A percentile compares a stretch with the other conserved stretches of the same genome.
These are phyloP conservation scores for Notothenia rossii DNA, from an alignment of 2,113 vertebrate genomes.

Conservation along the genomic window DNA sequence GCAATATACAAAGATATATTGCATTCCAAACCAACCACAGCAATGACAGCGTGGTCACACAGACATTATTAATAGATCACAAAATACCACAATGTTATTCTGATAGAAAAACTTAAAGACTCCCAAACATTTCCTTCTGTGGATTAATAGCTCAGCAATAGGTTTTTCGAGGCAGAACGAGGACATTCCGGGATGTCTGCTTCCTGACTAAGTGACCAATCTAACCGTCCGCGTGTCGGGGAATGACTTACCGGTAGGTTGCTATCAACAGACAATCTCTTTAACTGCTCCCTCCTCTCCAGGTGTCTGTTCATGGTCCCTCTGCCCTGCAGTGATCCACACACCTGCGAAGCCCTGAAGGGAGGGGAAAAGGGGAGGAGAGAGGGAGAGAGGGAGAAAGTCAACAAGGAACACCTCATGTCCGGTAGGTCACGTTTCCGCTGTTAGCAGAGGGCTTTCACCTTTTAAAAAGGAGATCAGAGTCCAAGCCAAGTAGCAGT, in stretches of 20 bases:
- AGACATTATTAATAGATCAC: neutral
- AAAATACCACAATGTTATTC: neutral
- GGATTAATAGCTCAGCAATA: neutral
- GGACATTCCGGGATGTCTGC: neutral
- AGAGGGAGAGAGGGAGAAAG: conserved; percentile 45
- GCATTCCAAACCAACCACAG: conserved; percentile 27
- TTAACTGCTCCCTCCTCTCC: conserved; percentile 85
- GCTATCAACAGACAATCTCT: conserved; percentile 88
- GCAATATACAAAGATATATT: neutral
- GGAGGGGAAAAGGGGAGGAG: conserved; percentile 32
- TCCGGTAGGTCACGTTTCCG: conserved; percentile 42
- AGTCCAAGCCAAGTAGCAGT: conserved; percentile 41
- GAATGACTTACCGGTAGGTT: conserved; percentile 87
- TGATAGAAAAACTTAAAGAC: neutral
- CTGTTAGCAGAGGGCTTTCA: conserved; percentile 31
- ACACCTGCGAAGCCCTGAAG: conserved; percentile 71
- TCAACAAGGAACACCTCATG: conserved; percentile 48
- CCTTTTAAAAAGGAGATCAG: conserved; percentile 51
- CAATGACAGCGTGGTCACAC: neutral
- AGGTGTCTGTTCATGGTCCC: conserved; percentile 83
- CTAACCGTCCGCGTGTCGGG: neutral
- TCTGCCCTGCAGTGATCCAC: conserved; percentile 70
- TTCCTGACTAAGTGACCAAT: conserved; percentile 21
- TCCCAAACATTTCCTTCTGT: neutral
- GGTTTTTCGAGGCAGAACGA: neutral